Percentiles rank a stretch among this genome's conserved stretches.
Conservation (phyloP, 2,888 invertebrate species). For the Rotaria socialis region DNA sequence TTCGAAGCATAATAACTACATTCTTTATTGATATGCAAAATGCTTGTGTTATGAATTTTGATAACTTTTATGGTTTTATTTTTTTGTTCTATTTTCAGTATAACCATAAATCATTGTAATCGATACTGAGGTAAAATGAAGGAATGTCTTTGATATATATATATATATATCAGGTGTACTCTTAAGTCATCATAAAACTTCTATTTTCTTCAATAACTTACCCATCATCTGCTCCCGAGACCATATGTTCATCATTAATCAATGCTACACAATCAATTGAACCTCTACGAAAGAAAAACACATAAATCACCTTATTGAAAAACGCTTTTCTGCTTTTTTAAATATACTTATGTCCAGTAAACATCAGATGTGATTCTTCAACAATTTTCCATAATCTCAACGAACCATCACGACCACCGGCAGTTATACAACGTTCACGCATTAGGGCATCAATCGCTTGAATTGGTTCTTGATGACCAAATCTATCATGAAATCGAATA, state of each 20-base stretch:
- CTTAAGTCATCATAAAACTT: too few relatives aligned
- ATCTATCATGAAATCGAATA: conserved; percentile 56
- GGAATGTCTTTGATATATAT: too few relatives aligned
- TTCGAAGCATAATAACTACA: too few relatives aligned
- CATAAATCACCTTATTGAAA: not conserved
- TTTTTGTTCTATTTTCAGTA: too few relatives aligned
- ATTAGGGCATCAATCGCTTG: conserved; percentile 80
- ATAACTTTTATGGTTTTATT: too few relatives aligned
- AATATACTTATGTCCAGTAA: conserved; percentile 53
- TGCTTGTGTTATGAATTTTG: too few relatives aligned
- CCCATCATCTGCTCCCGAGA: conserved; percentile 87
- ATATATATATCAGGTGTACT: too few relatives aligned
- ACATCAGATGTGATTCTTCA: conserved; percentile 92
- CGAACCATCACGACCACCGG: conserved; percentile 80
- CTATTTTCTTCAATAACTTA: conserved; percentile 54
- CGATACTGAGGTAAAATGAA: too few relatives aligned
- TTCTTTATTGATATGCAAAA: too few relatives aligned
- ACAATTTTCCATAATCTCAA: conserved; percentile 90
- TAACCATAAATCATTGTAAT: too few relatives aligned
- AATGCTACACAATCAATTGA: conserved; percentile 83
- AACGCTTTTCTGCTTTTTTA: too few relatives aligned
- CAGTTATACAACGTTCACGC: conserved; percentile 78
- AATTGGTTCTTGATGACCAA: conserved; percentile 83
- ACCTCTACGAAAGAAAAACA: conserved; percentile 58
- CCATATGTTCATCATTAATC: conserved; percentile 85